Base-by-base conservation (phyloP, 2,113 vertebrate species). In the Oreotrochilus melanogaster region DNA sequence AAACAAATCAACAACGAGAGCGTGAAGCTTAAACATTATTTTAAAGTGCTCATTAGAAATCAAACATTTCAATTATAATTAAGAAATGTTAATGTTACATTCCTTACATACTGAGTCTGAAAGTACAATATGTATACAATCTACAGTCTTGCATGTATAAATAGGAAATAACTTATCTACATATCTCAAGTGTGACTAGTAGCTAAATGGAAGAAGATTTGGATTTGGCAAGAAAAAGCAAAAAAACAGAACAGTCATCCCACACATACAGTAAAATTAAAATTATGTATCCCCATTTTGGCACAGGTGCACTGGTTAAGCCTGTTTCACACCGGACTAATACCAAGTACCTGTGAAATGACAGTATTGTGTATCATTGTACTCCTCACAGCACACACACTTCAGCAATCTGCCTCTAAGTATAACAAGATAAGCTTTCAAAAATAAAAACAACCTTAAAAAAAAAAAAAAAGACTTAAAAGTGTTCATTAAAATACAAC, bases 31-130 rank as follows among this genome's bases (percentile, higher is more conserved):
- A 53, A 48, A 83, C 67, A 31, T 60, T 84, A 88, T 71, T 94
- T 94, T 89, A 89, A 96, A 90, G 92, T 95, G 94, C 95, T 92
- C 65, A 69, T 84, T 92, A 93, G 67, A 89, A 86, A 96, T 25
- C 21, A 1, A 94, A 89, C 89, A 72, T 89, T 95, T 86, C 64
- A 69, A 54, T 83, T 86, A 73, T 28, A 83, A 83, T 95, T 89
- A 72, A 76, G 92, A 92, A 73, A 96, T 70, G 69, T 80, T 92
- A 87, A 56, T 50, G 92, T 21, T 90, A 95, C 88, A 85, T 96
- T 97, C 96, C 70, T 85, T 80, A 83, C 27, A 84, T 65, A 84
- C 66, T 37, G 18, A 89, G 53, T 84, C 82, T 88, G 73, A 92
- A 95, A 81, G 66, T 86, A 89, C 27, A 92, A 39, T 93, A 79